A percentile compares a stretch with the other conserved stretches of the same genome.
Conservation (phyloP, 1,140 invertebrate species). For the Ceratina australensis region DNA sequence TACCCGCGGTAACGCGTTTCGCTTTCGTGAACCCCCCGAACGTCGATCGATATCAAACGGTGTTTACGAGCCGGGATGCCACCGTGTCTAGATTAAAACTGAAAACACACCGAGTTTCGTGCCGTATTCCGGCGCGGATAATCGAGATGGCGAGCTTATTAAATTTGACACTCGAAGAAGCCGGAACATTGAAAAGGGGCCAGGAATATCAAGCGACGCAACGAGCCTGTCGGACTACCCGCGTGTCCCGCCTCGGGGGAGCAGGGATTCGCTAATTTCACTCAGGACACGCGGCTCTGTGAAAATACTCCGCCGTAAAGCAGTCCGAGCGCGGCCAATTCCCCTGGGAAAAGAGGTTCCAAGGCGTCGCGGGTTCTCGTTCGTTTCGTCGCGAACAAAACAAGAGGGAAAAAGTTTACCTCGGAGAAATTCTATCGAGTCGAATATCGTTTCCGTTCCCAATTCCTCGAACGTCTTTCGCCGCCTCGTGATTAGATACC, state of each 20-base stretch:
- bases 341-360: slow-evolving; percentile 25
- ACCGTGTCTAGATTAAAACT: too few relatives aligned
- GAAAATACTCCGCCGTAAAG: slow-evolving; percentile 65
- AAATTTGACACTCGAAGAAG: slow-evolving; percentile 79
- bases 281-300: slow-evolving; percentile 66
- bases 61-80: too few relatives aligned
- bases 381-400: not conserved
- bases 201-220: slow-evolving; percentile 68
- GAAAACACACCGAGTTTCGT: too few relatives aligned
- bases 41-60: too few relatives aligned
- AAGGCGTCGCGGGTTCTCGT: not conserved
- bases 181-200: slow-evolving; percentile 79
- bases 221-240: slow-evolving; percentile 53
- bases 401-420: not conserved
- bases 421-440: too few relatives aligned
- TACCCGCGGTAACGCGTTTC: not conserved
- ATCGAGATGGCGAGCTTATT: slow-evolving; percentile 69
- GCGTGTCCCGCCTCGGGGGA: slow-evolving; percentile 72
- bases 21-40: too few relatives aligned
- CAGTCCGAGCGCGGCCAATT: slow-evolving; percentile 55
- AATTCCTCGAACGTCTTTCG: too few relatives aligned
- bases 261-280: slow-evolving; percentile 75
- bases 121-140: slow-evolving; percentile 40
- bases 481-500: too few relatives aligned
- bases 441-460: too few relatives aligned